Evolutionary conservation across 2,888 invertebrate species (phyloP), one percentile per base, ranked within the genome.

Genomic region (Sarcophaga subvicina): DNA sequence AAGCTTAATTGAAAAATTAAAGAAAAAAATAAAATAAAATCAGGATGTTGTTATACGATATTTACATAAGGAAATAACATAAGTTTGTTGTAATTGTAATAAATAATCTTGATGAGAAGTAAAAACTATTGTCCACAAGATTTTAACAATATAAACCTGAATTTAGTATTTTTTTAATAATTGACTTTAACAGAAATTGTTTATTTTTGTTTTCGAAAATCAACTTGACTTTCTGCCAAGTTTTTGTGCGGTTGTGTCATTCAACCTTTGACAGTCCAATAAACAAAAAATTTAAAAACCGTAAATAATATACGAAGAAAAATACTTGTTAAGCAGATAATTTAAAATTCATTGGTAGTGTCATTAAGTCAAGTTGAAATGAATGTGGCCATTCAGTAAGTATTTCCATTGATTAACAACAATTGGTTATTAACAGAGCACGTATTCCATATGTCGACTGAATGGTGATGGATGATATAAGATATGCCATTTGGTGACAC

Each of bases 181-280:
- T 14, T 54, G 17, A 54, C 5, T 54, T 12, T 14, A 12, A 12
- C 54, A 54, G 14, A 54, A 14, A 54, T 14, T 49, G 3, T 54
- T 54, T 12, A 54, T 12, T 54, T 54, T 49, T 12, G 1, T 54
- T 54, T 54, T 54, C 54, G 0, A 37, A 37, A 37, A 4, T 54
- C 54, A 54, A 3, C 4, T 54, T 54, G 54, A 54, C 54, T 54
- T 54, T 12, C 17, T 12, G 12, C 54, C 54, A 54, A 54, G 12
- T 54, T 14, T 14, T n/a, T n/a, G 62, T 62, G 14, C 22, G 10
- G 22, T 62, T 62, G 62, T 22, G 62, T 62, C 62, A 62, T 22
- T 22, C 62, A 62, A 62, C 62, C 62, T 62, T 62, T 62, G 62
- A 62, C 62, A 62, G 62, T 11, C 20, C 22, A 22, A 37, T 37